phyloP scores from a whole-genome alignment of 2,113 vertebrate genomes.

The Capreolus pygargus region DNA sequence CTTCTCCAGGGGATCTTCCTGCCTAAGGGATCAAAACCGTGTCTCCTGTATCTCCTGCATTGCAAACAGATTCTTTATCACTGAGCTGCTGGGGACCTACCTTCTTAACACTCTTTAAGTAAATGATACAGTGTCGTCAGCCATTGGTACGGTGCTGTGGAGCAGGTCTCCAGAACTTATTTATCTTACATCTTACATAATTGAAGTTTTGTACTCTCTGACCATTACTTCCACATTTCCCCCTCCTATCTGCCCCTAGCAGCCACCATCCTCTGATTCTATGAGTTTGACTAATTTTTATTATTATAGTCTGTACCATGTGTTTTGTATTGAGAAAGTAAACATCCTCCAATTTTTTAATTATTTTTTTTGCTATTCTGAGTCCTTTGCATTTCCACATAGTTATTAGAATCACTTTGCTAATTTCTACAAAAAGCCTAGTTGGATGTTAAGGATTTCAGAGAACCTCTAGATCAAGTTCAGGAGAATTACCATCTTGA shows the following conservation, averaged over 20 bases:
- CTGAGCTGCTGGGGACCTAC: not conserved
- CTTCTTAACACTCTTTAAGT: not conserved
- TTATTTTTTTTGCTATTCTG: not conserved
- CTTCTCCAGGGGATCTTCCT: not conserved
- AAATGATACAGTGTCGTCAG: not conserved
- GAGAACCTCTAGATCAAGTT: not conserved
- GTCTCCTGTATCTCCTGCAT: not conserved
- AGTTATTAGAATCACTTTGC: not conserved
- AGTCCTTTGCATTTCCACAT: not conserved
- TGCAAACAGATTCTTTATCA: not conserved
- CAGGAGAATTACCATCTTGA: not conserved
- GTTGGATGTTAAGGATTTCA: not conserved
- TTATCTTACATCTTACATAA: not conserved
- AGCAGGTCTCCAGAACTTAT: not conserved
- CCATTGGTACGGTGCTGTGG: not conserved
- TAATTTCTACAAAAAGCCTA: not conserved
- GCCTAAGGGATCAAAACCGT: accelerated
- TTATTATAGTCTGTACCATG: not conserved
- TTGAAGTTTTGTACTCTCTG: not conserved
- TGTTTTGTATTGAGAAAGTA: not conserved
- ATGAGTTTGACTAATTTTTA: not conserved
- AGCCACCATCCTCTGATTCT: not conserved
- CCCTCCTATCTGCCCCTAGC: not conserved
- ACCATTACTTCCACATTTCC: not conserved
- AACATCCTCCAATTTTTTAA: not conserved